Evolutionary conservation across 2,888 invertebrate genomes (phyloP).

Genomic region (Apeira syringaria): DNA sequence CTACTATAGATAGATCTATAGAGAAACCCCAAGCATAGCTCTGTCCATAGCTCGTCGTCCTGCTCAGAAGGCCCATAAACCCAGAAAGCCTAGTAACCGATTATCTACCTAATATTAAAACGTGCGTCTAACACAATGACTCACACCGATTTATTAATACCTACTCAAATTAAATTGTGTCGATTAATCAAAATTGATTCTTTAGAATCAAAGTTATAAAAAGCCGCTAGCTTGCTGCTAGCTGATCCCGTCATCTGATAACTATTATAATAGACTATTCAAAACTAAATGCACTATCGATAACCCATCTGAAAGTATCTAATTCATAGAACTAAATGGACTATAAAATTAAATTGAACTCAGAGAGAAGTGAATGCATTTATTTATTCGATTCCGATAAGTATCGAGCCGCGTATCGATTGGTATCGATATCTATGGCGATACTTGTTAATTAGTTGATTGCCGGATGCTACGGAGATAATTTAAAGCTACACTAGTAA

Average conservation of each 20-base stretch:
- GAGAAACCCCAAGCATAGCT: no score
- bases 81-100: no score
- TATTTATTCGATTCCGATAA: slow-evolving; percentile 17
- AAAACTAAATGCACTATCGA: slow-evolving; percentile 5
- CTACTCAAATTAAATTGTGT: not conserved
- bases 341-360: not conserved
- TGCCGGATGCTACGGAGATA: slow-evolving; percentile 8
- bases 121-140: no score
- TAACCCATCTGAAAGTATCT: slow-evolving; percentile 23
- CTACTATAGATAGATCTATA: no score
- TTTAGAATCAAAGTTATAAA: slow-evolving; percentile 7
- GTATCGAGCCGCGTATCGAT: slow-evolving; percentile 17
- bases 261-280: not conserved
- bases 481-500: no score
- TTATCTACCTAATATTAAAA: no score
- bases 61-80: no score
- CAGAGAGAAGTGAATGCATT: slow-evolving; percentile 17
- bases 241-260: not conserved
- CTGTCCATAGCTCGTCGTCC: no score
- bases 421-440: slow-evolving; percentile 4
- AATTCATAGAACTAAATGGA: slow-evolving; percentile 6
- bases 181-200: slow-evolving; percentile 4
- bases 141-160: no score
- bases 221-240: not conserved
- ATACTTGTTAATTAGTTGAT: slow-evolving; percentile 5